Conservation (phyloP, 2,888 invertebrate species). For the Dyspetes luteomarginatus region DNA sequence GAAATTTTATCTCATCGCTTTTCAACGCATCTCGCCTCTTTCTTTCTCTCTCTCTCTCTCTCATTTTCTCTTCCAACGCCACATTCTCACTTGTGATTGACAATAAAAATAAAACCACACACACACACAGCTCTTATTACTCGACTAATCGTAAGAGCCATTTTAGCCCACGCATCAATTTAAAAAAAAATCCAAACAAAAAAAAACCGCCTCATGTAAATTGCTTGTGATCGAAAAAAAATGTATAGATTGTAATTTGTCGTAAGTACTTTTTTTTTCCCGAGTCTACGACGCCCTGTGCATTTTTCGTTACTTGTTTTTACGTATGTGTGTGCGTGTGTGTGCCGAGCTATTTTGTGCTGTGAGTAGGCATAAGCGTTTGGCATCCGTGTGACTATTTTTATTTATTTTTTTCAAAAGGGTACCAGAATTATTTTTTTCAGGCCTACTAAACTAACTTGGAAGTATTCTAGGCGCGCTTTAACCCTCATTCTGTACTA, state of each 20-base stretch:
- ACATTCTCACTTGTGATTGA: conserved; percentile 16
- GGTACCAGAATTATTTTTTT: neutral
- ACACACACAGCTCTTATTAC: neutral
- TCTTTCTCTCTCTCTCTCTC: conserved; percentile 32
- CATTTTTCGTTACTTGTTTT: neutral
- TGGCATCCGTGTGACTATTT: conserved; percentile 13
- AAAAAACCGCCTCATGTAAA: conserved; percentile 27
- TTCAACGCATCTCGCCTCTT: conserved; percentile 15
- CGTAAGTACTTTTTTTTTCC: conserved; percentile 40
- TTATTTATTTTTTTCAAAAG: neutral
- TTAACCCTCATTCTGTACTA: neutral
- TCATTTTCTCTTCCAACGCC: conserved; percentile 8
- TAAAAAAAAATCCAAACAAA: conserved; percentile 2
- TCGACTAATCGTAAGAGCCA: conserved; percentile 8
- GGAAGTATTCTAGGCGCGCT: conserved; percentile 29
- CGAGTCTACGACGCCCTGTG: neutral
- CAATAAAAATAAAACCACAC: conserved; percentile 1
- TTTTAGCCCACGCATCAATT: conserved; percentile 22
- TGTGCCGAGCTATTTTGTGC: neutral
- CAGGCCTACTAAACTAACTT: conserved; percentile 43
- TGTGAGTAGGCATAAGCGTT: conserved; percentile 7
- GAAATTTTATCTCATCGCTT: conserved; percentile 45
- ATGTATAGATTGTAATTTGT: conserved; percentile 35
- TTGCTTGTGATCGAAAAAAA: conserved; percentile 34
- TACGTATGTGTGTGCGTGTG: neutral